phyloP scores from a whole-genome alignment of 2,113 vertebrate genomes.

The Camelus bactrianus region DNA sequence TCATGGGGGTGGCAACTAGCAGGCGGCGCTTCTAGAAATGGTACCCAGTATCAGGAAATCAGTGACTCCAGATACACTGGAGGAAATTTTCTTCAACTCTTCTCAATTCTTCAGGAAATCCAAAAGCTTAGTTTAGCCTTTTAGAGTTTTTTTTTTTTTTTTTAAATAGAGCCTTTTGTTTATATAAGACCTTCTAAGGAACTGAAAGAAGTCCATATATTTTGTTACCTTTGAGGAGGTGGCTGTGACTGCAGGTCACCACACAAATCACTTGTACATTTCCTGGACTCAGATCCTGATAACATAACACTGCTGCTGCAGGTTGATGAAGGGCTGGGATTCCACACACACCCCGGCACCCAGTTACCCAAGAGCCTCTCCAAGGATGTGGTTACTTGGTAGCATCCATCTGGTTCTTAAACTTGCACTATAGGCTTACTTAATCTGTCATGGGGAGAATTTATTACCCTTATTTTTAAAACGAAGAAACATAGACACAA shows the following conservation, averaged over 20 bases:
- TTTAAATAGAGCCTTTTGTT: neutral
- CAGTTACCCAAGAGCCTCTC: neutral
- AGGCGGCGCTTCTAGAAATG: slow-evolving; percentile 45
- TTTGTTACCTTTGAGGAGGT: neutral
- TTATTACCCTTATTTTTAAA: slow-evolving; percentile 39
- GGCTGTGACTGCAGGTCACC: neutral
- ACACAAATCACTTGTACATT: neutral
- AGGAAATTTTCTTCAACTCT: slow-evolving; percentile 21
- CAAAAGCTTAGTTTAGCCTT: slow-evolving; percentile 22
- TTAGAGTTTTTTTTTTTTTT: neutral
- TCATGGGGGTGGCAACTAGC: neutral
- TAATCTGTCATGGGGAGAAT: neutral
- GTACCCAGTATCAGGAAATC: neutral
- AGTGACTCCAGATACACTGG: neutral
- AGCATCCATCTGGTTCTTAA: neutral
- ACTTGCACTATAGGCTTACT: neutral
- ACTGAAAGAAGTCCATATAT: neutral
- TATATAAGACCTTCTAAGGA: neutral
- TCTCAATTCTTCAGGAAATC: slow-evolving; percentile 32
- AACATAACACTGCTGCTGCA: neutral
- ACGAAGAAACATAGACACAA: neutral
- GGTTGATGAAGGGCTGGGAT: neutral
- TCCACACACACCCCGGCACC: neutral
- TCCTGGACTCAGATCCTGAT: neutral
- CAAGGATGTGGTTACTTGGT: neutral